These are phyloP conservation scores for Fistularia tabacaria DNA, from an alignment of 2,797 vertebrate species.

Conservation along the genomic window DNA sequence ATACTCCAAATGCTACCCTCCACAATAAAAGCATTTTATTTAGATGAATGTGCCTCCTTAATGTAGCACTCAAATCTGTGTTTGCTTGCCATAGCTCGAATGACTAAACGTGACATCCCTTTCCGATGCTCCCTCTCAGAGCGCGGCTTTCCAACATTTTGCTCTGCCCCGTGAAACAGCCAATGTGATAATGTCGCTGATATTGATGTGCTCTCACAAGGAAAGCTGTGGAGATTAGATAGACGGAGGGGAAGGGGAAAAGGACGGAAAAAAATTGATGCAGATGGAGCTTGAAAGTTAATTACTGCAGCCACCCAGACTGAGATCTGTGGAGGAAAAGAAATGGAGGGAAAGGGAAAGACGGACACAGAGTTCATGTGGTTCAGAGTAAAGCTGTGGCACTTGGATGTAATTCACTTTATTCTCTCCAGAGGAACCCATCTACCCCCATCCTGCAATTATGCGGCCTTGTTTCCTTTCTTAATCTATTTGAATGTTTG, in stretches of 20 bases:
- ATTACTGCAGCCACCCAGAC: conserved; percentile 18
- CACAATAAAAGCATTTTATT: not conserved
- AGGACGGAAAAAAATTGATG: conserved; percentile 4
- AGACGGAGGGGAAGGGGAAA: conserved; percentile 4
- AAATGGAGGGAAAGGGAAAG: conserved; percentile 4
- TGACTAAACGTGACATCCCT: conserved; percentile 14
- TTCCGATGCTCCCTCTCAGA: not conserved
- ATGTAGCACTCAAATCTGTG: not conserved
- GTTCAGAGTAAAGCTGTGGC: conserved; percentile 30
- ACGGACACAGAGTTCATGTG: conserved; percentile 25
- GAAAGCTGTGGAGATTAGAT: conserved; percentile 18
- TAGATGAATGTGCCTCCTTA: not conserved
- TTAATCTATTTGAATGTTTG: conserved; percentile 52
- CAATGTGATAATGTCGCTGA: conserved; percentile 24
- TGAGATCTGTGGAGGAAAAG: conserved; percentile 1
- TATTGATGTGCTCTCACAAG: conserved; percentile 30
- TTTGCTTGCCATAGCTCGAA: conserved; percentile 7
- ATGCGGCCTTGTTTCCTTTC: conserved; percentile 51
- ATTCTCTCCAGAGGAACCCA: conserved; percentile 42
- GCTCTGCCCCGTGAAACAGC: conserved; percentile 13
- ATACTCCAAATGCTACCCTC: conserved; percentile 1
- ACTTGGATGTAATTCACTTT: conserved; percentile 50
- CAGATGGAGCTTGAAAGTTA: conserved; percentile 16
- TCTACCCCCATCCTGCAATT: conserved; percentile 64
- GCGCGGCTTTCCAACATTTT: conserved; percentile 2